Conservation (phyloP, 2,797 vertebrate species). For the Hipposideros larvatus region DNA sequence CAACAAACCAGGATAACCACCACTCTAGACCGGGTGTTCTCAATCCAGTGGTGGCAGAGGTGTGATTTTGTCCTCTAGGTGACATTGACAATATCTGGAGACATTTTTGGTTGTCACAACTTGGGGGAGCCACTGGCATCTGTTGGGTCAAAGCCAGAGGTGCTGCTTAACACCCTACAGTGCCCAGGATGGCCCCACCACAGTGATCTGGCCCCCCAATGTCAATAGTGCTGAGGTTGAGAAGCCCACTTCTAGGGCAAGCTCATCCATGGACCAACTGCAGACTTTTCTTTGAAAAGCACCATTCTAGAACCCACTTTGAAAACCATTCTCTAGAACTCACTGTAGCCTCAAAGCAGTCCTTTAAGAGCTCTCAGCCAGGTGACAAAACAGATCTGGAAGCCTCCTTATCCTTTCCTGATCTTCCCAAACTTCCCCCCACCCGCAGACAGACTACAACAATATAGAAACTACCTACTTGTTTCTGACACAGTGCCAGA, state of each 20-base stretch:
- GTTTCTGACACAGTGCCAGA: neutral
- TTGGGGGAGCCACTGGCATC: neutral
- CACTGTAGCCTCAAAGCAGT: neutral
- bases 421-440: neutral
- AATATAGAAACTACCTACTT: neutral
- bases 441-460: neutral
- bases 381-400: neutral
- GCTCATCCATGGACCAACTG: too few relatives aligned
- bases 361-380: neutral
- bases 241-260: neutral
- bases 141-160: neutral
- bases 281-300: neutral
- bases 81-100: neutral
- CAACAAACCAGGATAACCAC: too few relatives aligned
- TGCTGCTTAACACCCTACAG: neutral
- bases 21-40: too few relatives aligned
- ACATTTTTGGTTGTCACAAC: neutral
- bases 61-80: neutral
- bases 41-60: neutral
- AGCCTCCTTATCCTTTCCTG: rapidly evolving
- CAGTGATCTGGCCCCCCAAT: too few relatives aligned
- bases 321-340: neutral
- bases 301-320: neutral
- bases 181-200: too few relatives aligned
- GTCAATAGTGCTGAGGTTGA: too few relatives aligned